Base-by-base conservation (phyloP, 2,113 vertebrate genomes). In the Odontesthes bonariensis region DNA sequence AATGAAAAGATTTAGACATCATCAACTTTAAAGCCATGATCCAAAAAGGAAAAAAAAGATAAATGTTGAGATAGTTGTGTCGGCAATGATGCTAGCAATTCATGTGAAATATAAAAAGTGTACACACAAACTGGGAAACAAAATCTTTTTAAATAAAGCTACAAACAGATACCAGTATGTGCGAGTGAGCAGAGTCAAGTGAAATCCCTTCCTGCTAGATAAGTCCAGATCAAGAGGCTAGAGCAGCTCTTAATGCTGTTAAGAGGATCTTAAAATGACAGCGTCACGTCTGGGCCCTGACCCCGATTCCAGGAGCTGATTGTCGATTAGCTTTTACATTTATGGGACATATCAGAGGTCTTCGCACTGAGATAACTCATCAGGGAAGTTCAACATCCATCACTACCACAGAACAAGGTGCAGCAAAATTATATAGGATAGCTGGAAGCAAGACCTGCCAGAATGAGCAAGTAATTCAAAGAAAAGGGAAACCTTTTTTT, bases 181-280 rank as follows among this genome's bases (percentile, higher is more conserved):
- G 83, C 62, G 9, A 70, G 14, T 33, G 22, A 83, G 74, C 69
- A 46, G 54, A 74, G 73, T 81, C 53, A 19, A 74, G 81, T 72
- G 64, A 84, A 91, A 90, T 90, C 87, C 87, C 83, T 82, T 82
- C 79, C 83, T 88, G 90, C 62, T 81, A 85, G 81, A 88, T 91
- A 89, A 91, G 80, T 83, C 72, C 78, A 87, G 90, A 93, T 92
- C 90, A 92, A 79, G 86, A 82, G 77, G 77, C 67, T 83, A 79
- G 86, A 75, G 86, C 83, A 84, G 83, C 82, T 85, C 83, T 81
- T 87, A 90, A 91, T 84, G 89, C 86, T 88, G 87, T 91, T 91
- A 91, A 88, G 79, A 85, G 74, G 73, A 82, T 90, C 90, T 88
- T 85, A 82, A 86, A 88, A 85, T 86, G 79, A 87, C 84, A 82